Evolutionary conservation across 2,888 invertebrate genomes (phyloP), one percentile per base, ranked within the genome.

Genomic region (Palloptera scutellata): DNA sequence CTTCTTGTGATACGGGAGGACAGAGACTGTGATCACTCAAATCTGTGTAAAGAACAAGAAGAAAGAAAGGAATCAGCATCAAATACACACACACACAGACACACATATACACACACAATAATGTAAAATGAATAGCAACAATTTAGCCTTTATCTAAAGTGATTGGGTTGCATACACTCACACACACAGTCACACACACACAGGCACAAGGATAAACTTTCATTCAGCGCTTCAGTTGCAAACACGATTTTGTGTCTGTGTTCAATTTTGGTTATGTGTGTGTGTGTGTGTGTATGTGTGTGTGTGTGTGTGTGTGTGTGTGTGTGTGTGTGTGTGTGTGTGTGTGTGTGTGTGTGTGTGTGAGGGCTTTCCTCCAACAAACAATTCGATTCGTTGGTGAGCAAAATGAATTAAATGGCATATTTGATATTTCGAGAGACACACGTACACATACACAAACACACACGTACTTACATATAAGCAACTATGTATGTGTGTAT

Each of bases 1-100:
- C 79, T 74, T 86, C 83, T 62, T 78, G 81, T 61, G 84, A 80
- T 66, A 80, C 77, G 45, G 84, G 81, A 70, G 84, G 84, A 71
- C 84, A 84, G 66, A 84, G 76, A 70, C 80, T 83, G 76, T 82
- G 81, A 78, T 83, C 80, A 78, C 78, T 78, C 77, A 84, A 73
- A 81, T 85, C 79, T 86, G 73, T 74, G 73, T 69, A 65, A 55
- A 55, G 3, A 30, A 30, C 30, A 30, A 30, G 3, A 30, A 30
- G 3, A 30, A 30, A 30, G 6, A 30, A 30, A 30, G 30, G 30
- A 30, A 30, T 30, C 30, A 30, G 48, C 48, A 48, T 48, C 5
- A 15, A 13, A 48, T n/a, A 15, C 48, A 48, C 48, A 48, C 10
- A 13, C n/a, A 15, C 48, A 4, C 48, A 48, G 10, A 30, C 30